Conservation (phyloP, 2,888 invertebrate genomes). For the Sclerodermus sp. region DNA sequence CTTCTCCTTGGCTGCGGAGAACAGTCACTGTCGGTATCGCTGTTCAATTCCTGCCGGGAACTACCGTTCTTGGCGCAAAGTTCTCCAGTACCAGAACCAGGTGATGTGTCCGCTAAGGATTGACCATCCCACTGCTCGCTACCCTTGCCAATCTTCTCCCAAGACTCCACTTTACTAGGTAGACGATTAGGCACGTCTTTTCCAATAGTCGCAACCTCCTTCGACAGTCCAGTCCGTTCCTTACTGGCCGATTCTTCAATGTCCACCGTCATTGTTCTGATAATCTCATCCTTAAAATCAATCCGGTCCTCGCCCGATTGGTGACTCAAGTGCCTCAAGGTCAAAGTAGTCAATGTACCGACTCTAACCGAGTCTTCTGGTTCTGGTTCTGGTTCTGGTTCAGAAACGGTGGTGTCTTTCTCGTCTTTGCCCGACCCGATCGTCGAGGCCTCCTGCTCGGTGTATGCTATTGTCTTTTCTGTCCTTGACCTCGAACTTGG, state of each 20-base stretch:
- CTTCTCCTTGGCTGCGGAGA: constrained; percentile 49
- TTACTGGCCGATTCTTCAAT: constrained; percentile 11
- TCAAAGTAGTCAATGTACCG: constrained; percentile 28
- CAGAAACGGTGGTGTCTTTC: too few species aligned
- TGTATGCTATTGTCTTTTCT: too few species aligned
- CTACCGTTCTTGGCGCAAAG: constrained; percentile 44
- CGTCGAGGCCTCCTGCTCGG: too few species aligned
- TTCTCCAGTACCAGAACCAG: constrained; percentile 51
- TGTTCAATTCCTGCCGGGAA: constrained; percentile 46
- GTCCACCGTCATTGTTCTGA: constrained; percentile 12
- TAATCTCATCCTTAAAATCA: constrained; percentile 12
- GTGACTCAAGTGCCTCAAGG: constrained; percentile 25
- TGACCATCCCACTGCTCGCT: constrained; percentile 48
- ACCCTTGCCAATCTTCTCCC: not conserved
- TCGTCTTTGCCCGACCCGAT: too few species aligned
- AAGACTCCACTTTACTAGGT: constrained; percentile 9
- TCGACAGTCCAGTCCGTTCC: constrained; percentile 8
- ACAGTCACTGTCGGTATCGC: constrained; percentile 54
- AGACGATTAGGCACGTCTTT: constrained; percentile 11
- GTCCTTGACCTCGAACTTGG: too few species aligned
- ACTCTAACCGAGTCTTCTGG: too few species aligned
- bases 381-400: too few species aligned
- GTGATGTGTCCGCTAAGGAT: constrained; percentile 48
- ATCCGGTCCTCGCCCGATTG: constrained; percentile 19
- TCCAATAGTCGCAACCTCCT: constrained; percentile 1